Evolutionary conservation across 1,140 invertebrate species (phyloP), one percentile per base, ranked within the genome.

Genomic region (Cotesia typhae): DNA sequence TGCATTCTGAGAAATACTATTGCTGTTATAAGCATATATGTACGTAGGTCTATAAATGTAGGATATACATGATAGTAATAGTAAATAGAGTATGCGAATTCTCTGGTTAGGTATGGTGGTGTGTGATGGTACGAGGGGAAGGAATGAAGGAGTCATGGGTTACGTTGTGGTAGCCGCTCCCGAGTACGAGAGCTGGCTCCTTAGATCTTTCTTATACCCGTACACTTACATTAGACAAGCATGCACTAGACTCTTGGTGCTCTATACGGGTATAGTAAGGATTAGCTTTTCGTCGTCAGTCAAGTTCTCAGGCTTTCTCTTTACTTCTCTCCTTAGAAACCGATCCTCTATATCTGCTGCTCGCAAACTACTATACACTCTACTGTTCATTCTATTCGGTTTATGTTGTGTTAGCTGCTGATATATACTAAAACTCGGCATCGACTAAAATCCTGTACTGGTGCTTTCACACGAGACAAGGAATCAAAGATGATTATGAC

Each of bases 231-330:
- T 47, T 67, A 67, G 66, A 67, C 73, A 77, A 66, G 72, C 66
- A 37, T 72, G 79, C 81, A 81, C 41, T 47, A 47, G 41, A 47
- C 80, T 83, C 80, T 82, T 28, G 28, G 28, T 28, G 28, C 28
- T 28, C 78, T 79, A 83, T 82, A 81, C 76, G 76, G 41, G 41
- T 9, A 9, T 10, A 10, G 41, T 47, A 28, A 28, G 81, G 76
- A 76, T 78, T 67, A 75, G 78, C 77, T 76, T 57, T 73, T 68
- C 67, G 55, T 68, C 47, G 65, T 53, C 53, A 59, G 67, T 85
- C 82, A 83, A 80, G 82, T 86, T 86, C 84, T 85, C 84, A 85
- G 84, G 84, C 84, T 86, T 86, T 86, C 84, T 86, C 84, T 28
- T 28, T 28, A 28, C 28, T 83, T 85, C 82, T 82, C 81, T 84